These are phyloP conservation scores for Neoarius graeffei DNA, from an alignment of 2,113 vertebrate species.

Conservation along the genomic window DNA sequence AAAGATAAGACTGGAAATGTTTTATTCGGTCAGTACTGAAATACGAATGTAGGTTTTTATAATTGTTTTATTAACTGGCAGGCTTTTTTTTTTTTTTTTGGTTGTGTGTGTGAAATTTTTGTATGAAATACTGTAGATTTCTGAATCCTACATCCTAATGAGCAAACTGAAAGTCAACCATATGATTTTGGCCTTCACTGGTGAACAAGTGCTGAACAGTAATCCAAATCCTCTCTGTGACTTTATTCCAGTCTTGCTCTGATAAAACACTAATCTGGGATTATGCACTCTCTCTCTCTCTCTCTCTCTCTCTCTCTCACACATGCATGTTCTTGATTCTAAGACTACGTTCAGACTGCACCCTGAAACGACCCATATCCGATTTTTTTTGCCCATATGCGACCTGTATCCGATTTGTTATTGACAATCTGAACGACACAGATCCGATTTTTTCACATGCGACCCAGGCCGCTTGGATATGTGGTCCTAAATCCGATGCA, in stretches of 20 bases:
- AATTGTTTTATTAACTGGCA: neutral
- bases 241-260: constrained; percentile 28
- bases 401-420: no score
- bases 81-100: no score
- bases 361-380: no score
- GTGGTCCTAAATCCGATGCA: no score
- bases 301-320: no score
- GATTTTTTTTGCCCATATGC: no score
- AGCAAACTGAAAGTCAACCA: neutral
- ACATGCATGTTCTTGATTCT: no score
- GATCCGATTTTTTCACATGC: no score
- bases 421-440: no score
- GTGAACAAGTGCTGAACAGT: neutral
- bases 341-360: no score
- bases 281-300: neutral
- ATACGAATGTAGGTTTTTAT: neutral
- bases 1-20: neutral
- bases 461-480: no score
- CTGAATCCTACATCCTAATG: neutral
- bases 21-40: neutral
- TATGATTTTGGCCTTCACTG: neutral
- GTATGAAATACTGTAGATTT: neutral
- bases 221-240: constrained; percentile 38
- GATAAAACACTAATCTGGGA: constrained; percentile 42
- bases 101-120: no score